phyloP scores from a whole-genome alignment of 2,888 invertebrate genomes.

The Papilio gigon region DNA sequence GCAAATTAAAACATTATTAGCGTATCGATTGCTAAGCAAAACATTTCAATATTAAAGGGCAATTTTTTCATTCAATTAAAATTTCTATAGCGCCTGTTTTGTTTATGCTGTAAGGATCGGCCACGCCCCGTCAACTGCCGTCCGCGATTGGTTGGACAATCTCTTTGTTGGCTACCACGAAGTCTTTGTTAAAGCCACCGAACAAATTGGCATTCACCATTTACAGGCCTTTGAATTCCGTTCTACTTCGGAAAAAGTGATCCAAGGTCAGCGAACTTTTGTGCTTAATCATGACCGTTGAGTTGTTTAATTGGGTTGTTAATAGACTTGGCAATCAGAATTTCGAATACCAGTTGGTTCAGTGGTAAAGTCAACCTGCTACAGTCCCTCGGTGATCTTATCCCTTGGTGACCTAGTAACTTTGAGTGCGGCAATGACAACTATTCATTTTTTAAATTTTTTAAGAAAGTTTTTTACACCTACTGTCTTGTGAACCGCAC shows the following conservation, averaged over 20 bases:
- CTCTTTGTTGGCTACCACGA: slow-evolving; percentile 69
- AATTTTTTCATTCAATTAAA: slow-evolving; percentile 70
- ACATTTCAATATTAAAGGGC: slow-evolving; percentile 58
- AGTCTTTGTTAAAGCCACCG: slow-evolving; percentile 65
- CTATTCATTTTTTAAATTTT: too few relatives aligned
- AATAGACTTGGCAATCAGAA: neutral
- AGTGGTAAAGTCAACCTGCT: neutral
- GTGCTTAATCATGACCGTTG: slow-evolving; percentile 16
- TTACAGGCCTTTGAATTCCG: slow-evolving; percentile 34
- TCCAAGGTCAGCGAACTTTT: slow-evolving; percentile 31
- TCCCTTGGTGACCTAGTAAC: too few relatives aligned
- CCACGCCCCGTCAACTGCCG: slow-evolving; percentile 69
- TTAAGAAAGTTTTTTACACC: too few relatives aligned
- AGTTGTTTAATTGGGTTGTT: neutral
- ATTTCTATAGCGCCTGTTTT: slow-evolving; percentile 68
- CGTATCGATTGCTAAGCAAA: slow-evolving; percentile 9
- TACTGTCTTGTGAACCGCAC: too few relatives aligned
- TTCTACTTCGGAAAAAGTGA: slow-evolving; percentile 21
- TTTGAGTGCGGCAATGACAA: too few relatives aligned
- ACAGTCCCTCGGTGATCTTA: neutral
- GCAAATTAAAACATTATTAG: neutral
- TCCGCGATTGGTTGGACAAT: slow-evolving; percentile 69
- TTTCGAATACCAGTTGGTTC: neutral
- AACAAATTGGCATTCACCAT: slow-evolving; percentile 62
- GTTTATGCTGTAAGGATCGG: slow-evolving; percentile 63